Evolutionary conservation across 2,797 vertebrate genomes (phyloP), one percentile per base, ranked within the genome.

Genomic region (Coluber constrictor): DNA sequence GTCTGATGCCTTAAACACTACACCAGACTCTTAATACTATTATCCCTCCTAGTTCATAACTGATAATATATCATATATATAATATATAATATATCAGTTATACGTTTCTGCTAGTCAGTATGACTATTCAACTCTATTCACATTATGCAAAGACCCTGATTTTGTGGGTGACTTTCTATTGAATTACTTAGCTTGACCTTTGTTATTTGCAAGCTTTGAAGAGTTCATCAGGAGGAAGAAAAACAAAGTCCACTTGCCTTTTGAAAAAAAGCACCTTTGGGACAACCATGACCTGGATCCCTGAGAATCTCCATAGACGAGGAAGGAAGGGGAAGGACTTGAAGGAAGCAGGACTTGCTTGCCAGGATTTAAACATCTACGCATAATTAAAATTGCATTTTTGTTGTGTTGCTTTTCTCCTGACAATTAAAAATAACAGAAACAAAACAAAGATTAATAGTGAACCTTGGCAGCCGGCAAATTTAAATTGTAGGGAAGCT

Each of bases 341-440:
- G 60, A 94, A 32, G 87, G 59, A 94, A 47, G 32, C 93, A 70
- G 12, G 60, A 89, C 92, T 47, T 60, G 20, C 59, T 59, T 96
- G 59, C 43, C 95, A 92, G 93, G 96, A 95, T 94, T 96, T 95
- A 95, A 95, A 94, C 91, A 94, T 95, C 94, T 91, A 93, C 95
- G 93, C 94, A 93, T 92, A 93, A 95, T 96, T 95, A 94, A 43
- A 92, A 70, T 89, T 91, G 47, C 70, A 66, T 91, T 92, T 93
- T 86, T 89, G 90, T 93, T 93, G 56, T 93, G 93, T 92, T 92
- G 90, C 54, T 9, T 74, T 90, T 27, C 59, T 94, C 90, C 94
- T 95, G 93, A 89, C 93, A 91, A 54, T 94, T 94, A 95, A 96
- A 94, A 94, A 91, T 0, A 60, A 93, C 51, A 95, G 95, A 96